Evolutionary conservation across 2,113 vertebrate genomes (phyloP), one percentile per base, ranked within the genome.

Genomic region (Channa argus): DNA sequence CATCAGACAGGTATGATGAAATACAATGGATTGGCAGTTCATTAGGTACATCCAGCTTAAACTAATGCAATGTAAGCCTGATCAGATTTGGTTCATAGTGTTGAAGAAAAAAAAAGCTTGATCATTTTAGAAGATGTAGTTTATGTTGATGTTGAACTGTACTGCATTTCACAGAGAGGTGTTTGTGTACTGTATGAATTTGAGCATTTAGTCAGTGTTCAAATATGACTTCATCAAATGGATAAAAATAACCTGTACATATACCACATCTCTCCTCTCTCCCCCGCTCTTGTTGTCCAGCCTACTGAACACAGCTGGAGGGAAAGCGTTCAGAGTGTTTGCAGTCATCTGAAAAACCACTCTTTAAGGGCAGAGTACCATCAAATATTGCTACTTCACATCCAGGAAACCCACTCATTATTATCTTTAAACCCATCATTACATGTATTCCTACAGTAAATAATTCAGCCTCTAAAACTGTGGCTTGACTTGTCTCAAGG

Each of bases 271-370:
- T 8, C 14, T n/a, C 51, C 53, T 11, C 12, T 63, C 33, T 81
- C 14, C 51, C 6, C 39, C 33, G 11, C 24, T 52, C 8, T 36
- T 49, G 4, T 80, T 78, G 62, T 88, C 80, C 94, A 99, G 98
- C 90, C 93, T 97, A 75, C 89, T 95, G 88, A 98, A 96, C 91
- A 97, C 97, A 78, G 91, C 95, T 65, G 94, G 94, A 93, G 95
- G 96, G 84, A 99, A 98, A 89, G 96, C 98, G 79, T 99, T 99
- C 95, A 94, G 96, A 95, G 95, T 99, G 74, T 99, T 98, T 89
- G 96, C 97, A 45, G 96, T 99, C 80, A 94, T 99, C 87, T 99
- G 94, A 99, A 83, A 79, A 84, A 64, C 63, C 58, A 51, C 41
- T 56, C 51, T 44, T 62, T 36, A 75, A 72, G 71, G 75, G 85